A percentile compares a stretch with the other conserved stretches of the same genome.
Conservation (phyloP, 2,888 invertebrate genomes). For the Hemithea aestivaria region DNA sequence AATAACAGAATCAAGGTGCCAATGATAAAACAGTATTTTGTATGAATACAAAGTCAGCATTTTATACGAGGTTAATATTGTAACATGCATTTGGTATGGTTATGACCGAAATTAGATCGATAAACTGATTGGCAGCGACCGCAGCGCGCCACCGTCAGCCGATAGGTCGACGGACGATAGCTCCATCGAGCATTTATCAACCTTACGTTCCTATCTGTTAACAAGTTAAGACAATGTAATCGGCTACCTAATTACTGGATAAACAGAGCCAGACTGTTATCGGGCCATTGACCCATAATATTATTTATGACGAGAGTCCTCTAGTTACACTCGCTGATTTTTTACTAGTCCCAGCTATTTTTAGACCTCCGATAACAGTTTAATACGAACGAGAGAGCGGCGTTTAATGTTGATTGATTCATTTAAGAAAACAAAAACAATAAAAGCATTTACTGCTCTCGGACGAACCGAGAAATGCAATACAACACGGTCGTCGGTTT, state of each 20-base stretch:
- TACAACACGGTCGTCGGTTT: conserved; percentile 17
- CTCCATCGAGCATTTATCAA: conserved; percentile 48
- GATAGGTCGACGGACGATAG: conserved; percentile 58
- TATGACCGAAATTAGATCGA: conserved; percentile 32
- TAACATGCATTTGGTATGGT: conserved; percentile 30
- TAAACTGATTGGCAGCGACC: conserved; percentile 36
- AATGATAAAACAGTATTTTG: conserved; percentile 40
- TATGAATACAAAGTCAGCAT: conserved; percentile 62
- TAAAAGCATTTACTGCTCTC: conserved; percentile 20
- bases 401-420: conserved; percentile 18
- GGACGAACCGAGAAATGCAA: conserved; percentile 21
- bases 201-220: conserved; percentile 45
- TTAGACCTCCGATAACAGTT: not conserved
- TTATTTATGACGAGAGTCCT: conserved; percentile 11
- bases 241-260: conserved; percentile 45
- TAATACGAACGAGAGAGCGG: conserved; percentile 4
- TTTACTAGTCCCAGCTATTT: conserved; percentile 4
- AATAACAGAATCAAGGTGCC: conserved; percentile 57
- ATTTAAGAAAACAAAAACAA: conserved; percentile 19
- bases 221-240: conserved; percentile 55
- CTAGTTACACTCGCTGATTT: not conserved
- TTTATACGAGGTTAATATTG: conserved; percentile 46
- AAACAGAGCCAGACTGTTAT: conserved; percentile 41
- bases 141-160: conserved; percentile 17
- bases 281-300: conserved; percentile 44